Evolutionary conservation across 2,888 invertebrate genomes (phyloP).

Genomic region (Holacanthella duospinosa): DNA sequence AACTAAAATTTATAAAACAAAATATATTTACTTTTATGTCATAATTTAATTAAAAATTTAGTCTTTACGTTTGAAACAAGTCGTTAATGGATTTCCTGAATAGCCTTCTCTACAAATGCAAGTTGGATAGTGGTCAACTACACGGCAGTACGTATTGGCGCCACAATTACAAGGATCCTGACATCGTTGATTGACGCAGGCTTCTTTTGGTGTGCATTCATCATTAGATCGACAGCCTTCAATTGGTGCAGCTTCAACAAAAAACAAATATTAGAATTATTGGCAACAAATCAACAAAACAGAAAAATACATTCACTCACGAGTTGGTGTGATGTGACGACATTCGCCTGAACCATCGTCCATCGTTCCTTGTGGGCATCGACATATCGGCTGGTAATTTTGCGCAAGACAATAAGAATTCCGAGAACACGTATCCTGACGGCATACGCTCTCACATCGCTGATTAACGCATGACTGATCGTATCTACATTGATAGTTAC

Average conservation of each 20-base stretch:
- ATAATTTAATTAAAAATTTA: conserved; percentile 19
- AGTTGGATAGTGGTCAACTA: conserved; percentile 51
- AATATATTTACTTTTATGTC: not conserved
- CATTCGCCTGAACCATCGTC: not conserved
- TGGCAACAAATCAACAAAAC: no score
- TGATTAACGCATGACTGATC: conserved; percentile 71
- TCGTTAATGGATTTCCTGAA: conserved; percentile 73
- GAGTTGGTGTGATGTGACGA: not conserved
- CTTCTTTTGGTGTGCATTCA: conserved; percentile 37
- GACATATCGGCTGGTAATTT: conserved; percentile 47
- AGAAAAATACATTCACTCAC: no score
- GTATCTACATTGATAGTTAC: conserved; percentile 67
- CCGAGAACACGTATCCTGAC: conserved; percentile 39
- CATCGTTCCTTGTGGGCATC: conserved; percentile 47
- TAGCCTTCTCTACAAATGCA: conserved; percentile 66
- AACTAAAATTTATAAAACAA: conserved; percentile 41
- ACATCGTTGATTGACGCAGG: conserved; percentile 73
- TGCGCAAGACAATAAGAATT: conserved; percentile 44
- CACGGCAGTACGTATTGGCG: conserved; percentile 50
- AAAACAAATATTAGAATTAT: not conserved
- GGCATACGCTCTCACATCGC: conserved; percentile 66
- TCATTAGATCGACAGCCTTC: not conserved
- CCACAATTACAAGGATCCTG: conserved; percentile 64
- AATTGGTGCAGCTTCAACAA: not conserved
- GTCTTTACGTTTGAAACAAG: conserved; percentile 59